Percentiles rank a stretch among this genome's conserved stretches.
Evolutionary conservation across 2,797 vertebrate species (phyloP).

Genomic region (Danionella dracula): DNA sequence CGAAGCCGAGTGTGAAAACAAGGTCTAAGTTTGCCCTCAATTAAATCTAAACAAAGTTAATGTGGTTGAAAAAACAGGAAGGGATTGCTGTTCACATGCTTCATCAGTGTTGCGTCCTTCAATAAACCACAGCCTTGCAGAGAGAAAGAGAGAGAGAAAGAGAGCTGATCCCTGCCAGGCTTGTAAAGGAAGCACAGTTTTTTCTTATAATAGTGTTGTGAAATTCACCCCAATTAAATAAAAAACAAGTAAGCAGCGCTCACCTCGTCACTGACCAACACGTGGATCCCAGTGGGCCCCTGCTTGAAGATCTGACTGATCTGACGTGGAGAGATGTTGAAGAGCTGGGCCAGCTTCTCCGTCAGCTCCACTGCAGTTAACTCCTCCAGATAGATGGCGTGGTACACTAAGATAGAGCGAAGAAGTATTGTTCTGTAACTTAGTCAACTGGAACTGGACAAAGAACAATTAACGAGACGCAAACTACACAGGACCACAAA

Average conservation of each 20-base stretch:
- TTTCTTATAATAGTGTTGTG: no score
- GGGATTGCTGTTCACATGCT: not conserved
- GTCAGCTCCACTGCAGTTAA: conserved; percentile 82
- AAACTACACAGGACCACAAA: no score
- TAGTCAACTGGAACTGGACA: no score
- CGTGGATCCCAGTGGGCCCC: conserved; percentile 92
- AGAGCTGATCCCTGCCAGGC: no score
- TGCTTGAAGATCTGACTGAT: conserved; percentile 96
- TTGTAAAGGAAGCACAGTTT: no score
- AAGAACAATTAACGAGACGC: no score
- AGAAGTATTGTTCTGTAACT: no score
- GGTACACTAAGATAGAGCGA: conserved; percentile 82
- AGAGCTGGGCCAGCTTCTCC: conserved; percentile 92
- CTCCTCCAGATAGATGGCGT: conserved; percentile 93
- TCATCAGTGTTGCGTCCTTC: not conserved
- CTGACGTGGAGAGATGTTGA: conserved; percentile 89
- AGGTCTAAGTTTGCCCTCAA: not conserved
- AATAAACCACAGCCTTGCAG: not conserved
- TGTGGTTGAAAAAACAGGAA: no score
- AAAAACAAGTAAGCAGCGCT: conserved; percentile 15
- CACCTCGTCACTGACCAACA: conserved; percentile 94
- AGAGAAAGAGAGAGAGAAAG: not conserved
- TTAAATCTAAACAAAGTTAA: not conserved
- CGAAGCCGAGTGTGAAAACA: not conserved
- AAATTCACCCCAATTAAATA: no score